A percentile compares a stretch with the other conserved stretches of the same genome.
phyloP scores from a whole-genome alignment of 2,888 invertebrate species.

The Pollenia griseotomentosa region DNA sequence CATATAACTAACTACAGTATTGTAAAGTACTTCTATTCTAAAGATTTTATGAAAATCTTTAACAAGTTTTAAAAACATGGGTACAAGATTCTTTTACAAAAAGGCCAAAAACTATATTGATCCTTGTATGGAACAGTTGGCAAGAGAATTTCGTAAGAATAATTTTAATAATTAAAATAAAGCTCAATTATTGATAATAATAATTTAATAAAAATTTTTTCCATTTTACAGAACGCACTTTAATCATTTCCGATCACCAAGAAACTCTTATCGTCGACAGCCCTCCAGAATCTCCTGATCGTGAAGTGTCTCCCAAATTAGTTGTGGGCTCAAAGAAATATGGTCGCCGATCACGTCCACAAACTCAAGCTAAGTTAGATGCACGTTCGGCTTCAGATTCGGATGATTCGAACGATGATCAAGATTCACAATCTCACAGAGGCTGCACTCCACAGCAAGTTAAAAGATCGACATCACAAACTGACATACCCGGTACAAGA shows the following conservation, averaged over 20 bases:
- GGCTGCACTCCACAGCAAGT: slow-evolving; percentile 80
- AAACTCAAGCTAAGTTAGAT: slow-evolving; percentile 81
- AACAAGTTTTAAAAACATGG: slow-evolving; percentile 76
- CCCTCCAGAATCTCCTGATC: slow-evolving; percentile 86
- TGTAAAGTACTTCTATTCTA: neutral
- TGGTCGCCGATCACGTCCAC: slow-evolving; percentile 89
- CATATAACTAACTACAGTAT: slow-evolving; percentile 10
- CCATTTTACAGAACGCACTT: slow-evolving; percentile 78
- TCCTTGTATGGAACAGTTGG: slow-evolving; percentile 77
- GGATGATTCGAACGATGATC: slow-evolving; percentile 81
- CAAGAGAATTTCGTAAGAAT: slow-evolving; percentile 78
- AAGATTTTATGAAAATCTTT: slow-evolving; percentile 27
- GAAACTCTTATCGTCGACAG: slow-evolving; percentile 76
- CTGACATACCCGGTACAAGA: slow-evolving; percentile 85
- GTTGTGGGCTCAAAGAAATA: slow-evolving; percentile 91
- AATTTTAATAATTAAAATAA: neutral
- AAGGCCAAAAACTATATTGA: slow-evolving; percentile 73
- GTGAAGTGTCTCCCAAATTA: slow-evolving; percentile 90
- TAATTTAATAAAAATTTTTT: slow-evolving; percentile 9
- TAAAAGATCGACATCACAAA: slow-evolving; percentile 86
- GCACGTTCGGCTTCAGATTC: slow-evolving; percentile 83
- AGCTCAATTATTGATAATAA: neutral
- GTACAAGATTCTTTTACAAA: slow-evolving; percentile 80
- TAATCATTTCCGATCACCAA: slow-evolving; percentile 79
- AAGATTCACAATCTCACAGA: slow-evolving; percentile 78